Base-by-base conservation (phyloP, 2,113 vertebrate genomes). In the Chloroceryle aenea region DNA sequence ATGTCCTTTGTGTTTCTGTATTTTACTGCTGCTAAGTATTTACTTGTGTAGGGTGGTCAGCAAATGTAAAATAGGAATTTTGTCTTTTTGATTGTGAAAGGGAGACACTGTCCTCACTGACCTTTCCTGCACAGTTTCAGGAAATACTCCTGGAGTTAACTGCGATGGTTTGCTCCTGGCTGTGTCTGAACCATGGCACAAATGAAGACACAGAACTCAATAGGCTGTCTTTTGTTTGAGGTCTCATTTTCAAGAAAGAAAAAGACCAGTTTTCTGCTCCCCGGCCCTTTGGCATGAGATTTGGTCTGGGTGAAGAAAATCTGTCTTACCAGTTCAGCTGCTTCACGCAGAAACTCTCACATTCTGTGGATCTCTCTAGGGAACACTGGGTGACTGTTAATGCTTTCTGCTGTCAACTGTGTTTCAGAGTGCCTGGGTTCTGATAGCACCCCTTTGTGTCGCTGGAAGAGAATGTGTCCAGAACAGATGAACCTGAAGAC, bases 121-220 rank as follows among this genome's bases (percentile, higher is more conserved):
- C 8, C 29, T 34, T 14, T 72, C 52, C n/a, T 90, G 20, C 7
- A 34, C 14, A 16, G 22, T 76, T 92, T 43, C 48, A 64, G 63
- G 63, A 86, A 72, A 32, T 77, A 43, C 6, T 81, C 25, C 34
- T 45, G 3, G 19, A 68, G n/a, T 82, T 73, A 64, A 72, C 27
- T 50, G 23, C 71, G 9, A 29, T 43, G 34, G 34, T 53, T 11
- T 53, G 0, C 55, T 23, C 45, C 84, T 9, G 16, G 19, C 45
- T 45, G 45, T 20, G 45, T 20, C 45, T 20, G 9, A 45, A 45
- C 45, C 9, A 4, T 29, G 7, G 12, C 32, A 6, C 18, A 26
- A 42, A n/a, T 86, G 18, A 8, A 68, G 27, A 27, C 14, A 5
- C 13, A 18, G 25, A 38, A 7, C 25, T 81, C 2, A 0, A 2